These are phyloP conservation scores for Brachionus rotundiformis DNA, from an alignment of 1,140 invertebrate genomes.

Conservation along the genomic window DNA sequence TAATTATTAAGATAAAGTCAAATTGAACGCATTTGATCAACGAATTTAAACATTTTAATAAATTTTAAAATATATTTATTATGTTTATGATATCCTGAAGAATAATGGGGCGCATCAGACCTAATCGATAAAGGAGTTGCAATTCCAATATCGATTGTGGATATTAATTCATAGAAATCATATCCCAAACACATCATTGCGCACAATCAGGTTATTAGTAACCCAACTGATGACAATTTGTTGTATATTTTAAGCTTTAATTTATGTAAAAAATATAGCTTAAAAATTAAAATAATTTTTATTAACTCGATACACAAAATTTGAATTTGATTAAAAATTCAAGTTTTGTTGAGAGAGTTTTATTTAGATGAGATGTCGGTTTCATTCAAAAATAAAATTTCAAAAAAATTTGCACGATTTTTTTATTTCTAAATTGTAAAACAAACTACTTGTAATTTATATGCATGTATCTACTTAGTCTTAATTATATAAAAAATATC, in stretches of 20 bases:
- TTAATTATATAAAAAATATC: no score
- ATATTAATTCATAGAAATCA: constrained; percentile 52
- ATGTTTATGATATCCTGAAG: no score
- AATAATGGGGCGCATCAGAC: constrained; percentile 48
- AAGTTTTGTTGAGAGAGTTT: not conserved
- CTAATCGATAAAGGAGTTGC: constrained; percentile 52
- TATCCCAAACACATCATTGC: constrained; percentile 52
- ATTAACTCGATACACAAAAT: not conserved
- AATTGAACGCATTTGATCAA: no score
- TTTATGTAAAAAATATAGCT: not conserved
- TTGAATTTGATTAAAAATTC: not conserved
- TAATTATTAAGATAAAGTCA: no score
- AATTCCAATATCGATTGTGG: constrained; percentile 51
- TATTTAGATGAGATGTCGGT: not conserved
- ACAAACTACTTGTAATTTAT: no score
- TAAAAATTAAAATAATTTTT: not conserved
- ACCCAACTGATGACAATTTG: constrained; percentile 52
- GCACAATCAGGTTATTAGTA: constrained; percentile 52
- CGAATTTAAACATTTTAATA: no score
- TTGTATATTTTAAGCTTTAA: not conserved
- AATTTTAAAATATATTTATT: no score
- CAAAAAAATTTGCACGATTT: no score
- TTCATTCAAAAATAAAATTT: not conserved
- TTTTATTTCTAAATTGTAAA: no score
- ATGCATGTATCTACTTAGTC: no score